Percentiles rank a stretch among this genome's conserved stretches.
These are phyloP conservation scores for Lymantria dispar DNA, from an alignment of 2,888 invertebrate species.

Conservation along the genomic window DNA sequence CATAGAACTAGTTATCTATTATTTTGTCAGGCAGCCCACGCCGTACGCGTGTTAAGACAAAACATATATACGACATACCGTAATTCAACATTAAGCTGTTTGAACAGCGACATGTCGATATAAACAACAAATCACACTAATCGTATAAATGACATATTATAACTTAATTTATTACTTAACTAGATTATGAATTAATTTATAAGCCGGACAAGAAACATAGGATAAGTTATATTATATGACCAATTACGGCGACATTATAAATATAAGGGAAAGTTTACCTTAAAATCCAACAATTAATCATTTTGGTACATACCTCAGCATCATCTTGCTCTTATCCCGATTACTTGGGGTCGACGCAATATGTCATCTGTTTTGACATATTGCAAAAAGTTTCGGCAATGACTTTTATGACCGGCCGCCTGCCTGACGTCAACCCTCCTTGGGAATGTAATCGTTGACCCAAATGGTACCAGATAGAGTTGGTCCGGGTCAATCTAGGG, in stretches of 20 bases:
- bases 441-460: too few relatives aligned
- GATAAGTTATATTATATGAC: conserved; percentile 1
- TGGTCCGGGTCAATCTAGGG: too few relatives aligned
- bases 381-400: too few relatives aligned
- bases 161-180: conserved; percentile 23
- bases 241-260: neutral
- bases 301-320: conserved; percentile 47
- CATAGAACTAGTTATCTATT: neutral
- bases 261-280: conserved; percentile 2
- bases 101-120: neutral
- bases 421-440: too few relatives aligned
- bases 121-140: conserved; percentile 18
- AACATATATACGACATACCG: neutral
- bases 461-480: too few relatives aligned
- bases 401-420: too few relatives aligned
- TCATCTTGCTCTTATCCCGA: too few relatives aligned
- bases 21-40: neutral
- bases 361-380: too few relatives aligned
- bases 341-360: too few relatives aligned
- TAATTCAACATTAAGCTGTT: neutral
- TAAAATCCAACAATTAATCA: neutral
- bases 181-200: conserved; percentile 33
- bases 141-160: conserved; percentile 15
- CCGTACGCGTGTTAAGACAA: neutral
- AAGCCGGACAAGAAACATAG: conserved; percentile 28